A percentile compares a stretch with the other conserved stretches of the same genome.
phyloP scores from a whole-genome alignment of 2,113 vertebrate species.

The Gallinago paraguaiae region DNA sequence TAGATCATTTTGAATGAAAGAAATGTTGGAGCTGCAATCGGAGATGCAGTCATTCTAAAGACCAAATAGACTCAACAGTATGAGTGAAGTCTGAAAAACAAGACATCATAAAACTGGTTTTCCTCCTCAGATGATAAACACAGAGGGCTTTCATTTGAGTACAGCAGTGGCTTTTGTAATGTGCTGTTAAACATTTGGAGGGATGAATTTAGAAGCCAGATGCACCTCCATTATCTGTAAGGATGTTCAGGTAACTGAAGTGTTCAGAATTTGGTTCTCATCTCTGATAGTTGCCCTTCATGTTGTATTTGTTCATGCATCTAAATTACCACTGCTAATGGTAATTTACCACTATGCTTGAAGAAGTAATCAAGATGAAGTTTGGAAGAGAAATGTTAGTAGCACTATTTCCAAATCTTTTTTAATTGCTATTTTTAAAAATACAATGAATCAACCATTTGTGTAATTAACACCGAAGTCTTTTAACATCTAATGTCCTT shows the following conservation, averaged over 20 bases:
- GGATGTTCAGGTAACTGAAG: background rate
- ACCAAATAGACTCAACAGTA: background rate
- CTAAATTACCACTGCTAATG: background rate
- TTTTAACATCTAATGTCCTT: background rate
- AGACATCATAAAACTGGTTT: background rate
- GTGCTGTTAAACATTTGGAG: background rate
- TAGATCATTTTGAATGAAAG: conserved; percentile 21
- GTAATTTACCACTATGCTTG: background rate
- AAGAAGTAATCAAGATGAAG: background rate
- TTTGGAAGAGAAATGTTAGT: background rate
- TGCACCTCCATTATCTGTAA: background rate
- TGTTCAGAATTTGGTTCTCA: background rate
- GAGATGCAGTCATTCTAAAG: conserved; percentile 19
- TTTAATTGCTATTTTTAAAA: background rate
- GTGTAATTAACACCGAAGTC: background rate
- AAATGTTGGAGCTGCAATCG: background rate
- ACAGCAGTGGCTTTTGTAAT: background rate
- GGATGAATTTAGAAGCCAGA: background rate
- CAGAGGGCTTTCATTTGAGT: background rate
- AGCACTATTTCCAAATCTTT: background rate
- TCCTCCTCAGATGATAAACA: conserved; percentile 18
- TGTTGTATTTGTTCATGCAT: background rate
- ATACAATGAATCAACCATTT: background rate
- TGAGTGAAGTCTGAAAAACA: background rate
- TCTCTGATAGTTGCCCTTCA: background rate